These are phyloP conservation scores for Pelobates fuscus DNA, from an alignment of 2,113 vertebrate genomes.

Conservation along the genomic window DNA sequence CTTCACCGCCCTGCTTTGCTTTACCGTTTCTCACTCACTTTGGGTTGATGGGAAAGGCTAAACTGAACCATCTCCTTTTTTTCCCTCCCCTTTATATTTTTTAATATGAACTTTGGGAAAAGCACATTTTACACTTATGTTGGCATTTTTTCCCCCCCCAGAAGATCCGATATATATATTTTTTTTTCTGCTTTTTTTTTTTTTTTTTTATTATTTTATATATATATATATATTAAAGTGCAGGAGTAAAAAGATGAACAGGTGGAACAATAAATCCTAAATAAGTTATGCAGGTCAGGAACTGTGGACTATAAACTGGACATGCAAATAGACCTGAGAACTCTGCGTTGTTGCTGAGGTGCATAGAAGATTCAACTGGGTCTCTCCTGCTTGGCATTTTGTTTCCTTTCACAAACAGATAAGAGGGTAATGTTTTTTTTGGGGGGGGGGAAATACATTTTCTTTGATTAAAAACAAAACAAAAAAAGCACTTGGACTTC, in stretches of 20 bases:
- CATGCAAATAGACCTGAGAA: conserved; percentile 4
- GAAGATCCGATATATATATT: not conserved
- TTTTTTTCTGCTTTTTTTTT: not conserved
- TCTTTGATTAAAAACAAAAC: no score
- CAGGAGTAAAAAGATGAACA: not conserved
- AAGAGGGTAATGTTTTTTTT: conserved; percentile 5
- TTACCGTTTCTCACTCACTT: conserved; percentile 1
- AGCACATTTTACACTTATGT: conserved; percentile 31
- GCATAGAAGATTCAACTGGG: conserved; percentile 6
- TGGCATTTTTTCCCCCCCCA: not conserved
- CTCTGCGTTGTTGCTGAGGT: not conserved
- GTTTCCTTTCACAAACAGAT: conserved; percentile 15
- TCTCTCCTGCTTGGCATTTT: conserved; percentile 11
- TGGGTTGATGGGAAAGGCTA: conserved; percentile 3
- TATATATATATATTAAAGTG: no score
- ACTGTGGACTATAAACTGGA: not conserved
- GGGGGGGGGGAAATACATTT: conserved; percentile 1
- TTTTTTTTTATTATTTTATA: conserved; percentile 24
- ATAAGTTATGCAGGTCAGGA: not conserved
- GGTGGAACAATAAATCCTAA: not conserved
- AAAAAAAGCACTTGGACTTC: conserved; percentile 46
- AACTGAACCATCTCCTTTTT: not conserved
- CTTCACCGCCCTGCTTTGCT: conserved; percentile 49
- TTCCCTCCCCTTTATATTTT: not conserved
- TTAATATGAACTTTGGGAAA: conserved; percentile 17